Percentiles rank a stretch among this genome's conserved stretches.
These are phyloP conservation scores for Amphiura filiformis DNA, from an alignment of 35 echinoderm and acorn worm genomes.

Conservation along the genomic window DNA sequence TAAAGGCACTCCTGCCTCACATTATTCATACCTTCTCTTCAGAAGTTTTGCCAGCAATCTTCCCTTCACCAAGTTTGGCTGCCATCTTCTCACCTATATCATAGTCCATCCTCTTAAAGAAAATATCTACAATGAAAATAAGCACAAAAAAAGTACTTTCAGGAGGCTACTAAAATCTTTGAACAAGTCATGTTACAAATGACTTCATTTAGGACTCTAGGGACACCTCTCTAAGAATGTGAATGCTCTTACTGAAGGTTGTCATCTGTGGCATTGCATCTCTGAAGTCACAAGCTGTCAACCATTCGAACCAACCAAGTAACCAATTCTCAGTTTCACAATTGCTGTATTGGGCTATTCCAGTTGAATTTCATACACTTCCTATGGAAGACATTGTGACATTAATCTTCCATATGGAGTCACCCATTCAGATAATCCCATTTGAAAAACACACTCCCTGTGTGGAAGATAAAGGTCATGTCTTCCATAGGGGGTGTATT, in stretches of 20 bases:
- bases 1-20: not conserved
- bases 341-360: no score
- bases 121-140: constrained; percentile 64
- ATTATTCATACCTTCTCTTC: constrained; percentile 73
- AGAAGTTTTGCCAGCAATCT: constrained; percentile 10
- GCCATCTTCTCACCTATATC: constrained; percentile 39
- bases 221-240: not conserved
- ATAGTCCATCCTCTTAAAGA: constrained; percentile 56
- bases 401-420: no score
- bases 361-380: no score
- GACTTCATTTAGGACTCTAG: not conserved
- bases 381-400: no score
- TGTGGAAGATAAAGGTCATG: no score
- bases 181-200: no score
- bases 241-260: not conserved
- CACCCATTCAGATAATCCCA: no score
- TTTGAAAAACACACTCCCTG: no score
- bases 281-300: no score
- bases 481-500: no score
- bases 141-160: no score
- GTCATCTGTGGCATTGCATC: not conserved
- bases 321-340: not conserved
- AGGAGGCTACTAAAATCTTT: no score
- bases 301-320: not conserved
- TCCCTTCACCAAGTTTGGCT: constrained; percentile 17